These are phyloP conservation scores for Eristalis pertinax DNA, from an alignment of 2,888 invertebrate genomes.

Conservation along the genomic window DNA sequence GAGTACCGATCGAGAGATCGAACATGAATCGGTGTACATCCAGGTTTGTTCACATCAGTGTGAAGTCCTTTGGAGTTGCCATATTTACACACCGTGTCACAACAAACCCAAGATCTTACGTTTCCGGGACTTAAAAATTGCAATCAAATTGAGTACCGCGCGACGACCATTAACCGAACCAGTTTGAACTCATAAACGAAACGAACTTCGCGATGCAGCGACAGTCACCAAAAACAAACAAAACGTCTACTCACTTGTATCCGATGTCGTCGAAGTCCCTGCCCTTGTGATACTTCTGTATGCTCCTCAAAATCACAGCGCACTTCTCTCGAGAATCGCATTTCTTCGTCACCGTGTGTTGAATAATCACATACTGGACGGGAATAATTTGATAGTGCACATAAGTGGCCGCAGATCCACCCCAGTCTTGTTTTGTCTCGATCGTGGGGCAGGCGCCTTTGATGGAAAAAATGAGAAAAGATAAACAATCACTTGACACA, in stretches of 20 bases:
- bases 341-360: constrained; percentile 83
- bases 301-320: constrained; percentile 81
- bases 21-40: too few species aligned
- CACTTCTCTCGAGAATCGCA: constrained; percentile 82
- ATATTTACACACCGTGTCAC: neutral
- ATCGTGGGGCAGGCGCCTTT: constrained; percentile 82
- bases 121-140: neutral
- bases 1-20: too few species aligned
- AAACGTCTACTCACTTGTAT: constrained; percentile 82
- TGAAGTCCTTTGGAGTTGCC: too few species aligned
- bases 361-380: constrained; percentile 83
- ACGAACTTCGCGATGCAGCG: neutral
- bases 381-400: constrained; percentile 84
- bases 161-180: neutral
- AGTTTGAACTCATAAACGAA: neutral
- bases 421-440: constrained; percentile 85
- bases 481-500: neutral
- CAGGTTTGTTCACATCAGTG: too few species aligned
- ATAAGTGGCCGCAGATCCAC: constrained; percentile 81
- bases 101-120: neutral
- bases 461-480: neutral
- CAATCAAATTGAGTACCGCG: neutral
- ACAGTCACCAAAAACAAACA: neutral
- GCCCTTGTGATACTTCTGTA: constrained; percentile 83
- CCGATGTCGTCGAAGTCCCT: constrained; percentile 83